These are phyloP conservation scores for Cataglyphis rosenhaueri DNA, from an alignment of 2,888 invertebrate species.

Conservation along the genomic window DNA sequence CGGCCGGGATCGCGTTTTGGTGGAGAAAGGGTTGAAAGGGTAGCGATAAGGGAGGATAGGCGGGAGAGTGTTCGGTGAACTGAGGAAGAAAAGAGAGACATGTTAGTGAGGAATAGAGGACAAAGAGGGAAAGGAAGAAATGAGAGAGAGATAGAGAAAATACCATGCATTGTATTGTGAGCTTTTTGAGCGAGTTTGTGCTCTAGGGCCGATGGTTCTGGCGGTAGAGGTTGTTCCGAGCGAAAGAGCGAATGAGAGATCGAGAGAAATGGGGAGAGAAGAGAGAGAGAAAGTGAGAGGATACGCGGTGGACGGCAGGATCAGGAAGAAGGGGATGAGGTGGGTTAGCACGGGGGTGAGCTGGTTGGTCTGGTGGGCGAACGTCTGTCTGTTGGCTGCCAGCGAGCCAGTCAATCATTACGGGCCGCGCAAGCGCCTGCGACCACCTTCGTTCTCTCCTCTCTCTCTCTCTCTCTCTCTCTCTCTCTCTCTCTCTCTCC, in stretches of 20 bases:
- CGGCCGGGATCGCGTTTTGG: slow-evolving; percentile 36
- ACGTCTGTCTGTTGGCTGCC: slow-evolving; percentile 86
- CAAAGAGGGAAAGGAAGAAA: slow-evolving; percentile 44
- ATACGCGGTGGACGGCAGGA: slow-evolving; percentile 48
- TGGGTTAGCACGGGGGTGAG: slow-evolving; percentile 73
- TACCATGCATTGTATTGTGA: slow-evolving; percentile 78
- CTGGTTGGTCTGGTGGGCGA: slow-evolving; percentile 82
- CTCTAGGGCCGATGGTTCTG: slow-evolving; percentile 67
- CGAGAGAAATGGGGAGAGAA: slow-evolving; percentile 49
- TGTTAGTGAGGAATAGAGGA: slow-evolving; percentile 36
- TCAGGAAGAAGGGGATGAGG: slow-evolving; percentile 53
- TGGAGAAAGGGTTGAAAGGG: slow-evolving; percentile 74
- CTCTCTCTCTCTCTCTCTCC: slow-evolving; percentile 50
- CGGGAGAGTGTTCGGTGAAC: slow-evolving; percentile 60
- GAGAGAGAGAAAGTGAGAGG: slow-evolving; percentile 22
- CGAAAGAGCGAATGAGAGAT: slow-evolving; percentile 64
- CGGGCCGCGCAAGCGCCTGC: slow-evolving; percentile 84
- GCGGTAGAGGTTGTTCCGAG: slow-evolving; percentile 70
- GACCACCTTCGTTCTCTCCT: slow-evolving; percentile 68
- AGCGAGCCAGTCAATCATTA: slow-evolving; percentile 86
- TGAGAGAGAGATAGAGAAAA: slow-evolving; percentile 45
- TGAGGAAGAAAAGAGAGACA: slow-evolving; percentile 71
- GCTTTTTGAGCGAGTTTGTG: slow-evolving; percentile 76
- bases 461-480: neutral
- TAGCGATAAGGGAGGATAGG: slow-evolving; percentile 71